Base-by-base conservation (phyloP, 1,140 invertebrate species). In the Calephelis nemesis region DNA sequence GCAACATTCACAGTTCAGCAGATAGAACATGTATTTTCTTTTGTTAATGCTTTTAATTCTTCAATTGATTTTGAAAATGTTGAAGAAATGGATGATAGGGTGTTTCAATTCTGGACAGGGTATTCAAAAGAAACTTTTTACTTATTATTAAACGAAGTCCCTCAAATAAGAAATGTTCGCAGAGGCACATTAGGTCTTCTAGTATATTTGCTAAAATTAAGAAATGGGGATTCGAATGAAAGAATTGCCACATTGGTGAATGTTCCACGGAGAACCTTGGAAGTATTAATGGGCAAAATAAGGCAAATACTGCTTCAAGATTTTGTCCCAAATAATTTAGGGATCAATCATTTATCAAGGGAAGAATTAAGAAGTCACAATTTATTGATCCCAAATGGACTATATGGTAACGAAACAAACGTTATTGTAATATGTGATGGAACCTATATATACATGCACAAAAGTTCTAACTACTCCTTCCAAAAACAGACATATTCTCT, bases 401-500 rank as follows among this genome's bases (percentile, higher is more conserved):
- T 11, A n/a, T n/a, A 49, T 11, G 5, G 5, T 19, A 49, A 11
- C 5, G 11, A 10, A 11, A 11, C 11, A 11, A 49, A n/a, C 6
- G n/a, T 49, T n/a, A n/a, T 6, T 49, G 48, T 49, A 49, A 49
- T 49, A 5, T 49, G 11, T 49, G 48, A 49, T 49, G 48, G 48
- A n/a, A 49, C 48, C 6, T 49, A n/a, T 49, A 19, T 19, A 19
- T 19, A 19, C 15, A 49, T 49, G n/a, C n/a, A n/a, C 12, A 19
- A 49, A 49, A 72, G 66, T 52, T 47, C 13, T 50, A 68, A 72
- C 12, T 72, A 65, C 40, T 13, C 58, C 42, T 72, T 62, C 13
- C 50, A 69, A 48, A 69, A 69, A 52, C 19, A 69, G 12, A 69
- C 62, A 7, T 65, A 69, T 39, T 68, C 48, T n/a, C n/a, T 49